These are phyloP conservation scores for Phaethon lepturus DNA, from an alignment of 2,113 vertebrate species.

Conservation along the genomic window DNA sequence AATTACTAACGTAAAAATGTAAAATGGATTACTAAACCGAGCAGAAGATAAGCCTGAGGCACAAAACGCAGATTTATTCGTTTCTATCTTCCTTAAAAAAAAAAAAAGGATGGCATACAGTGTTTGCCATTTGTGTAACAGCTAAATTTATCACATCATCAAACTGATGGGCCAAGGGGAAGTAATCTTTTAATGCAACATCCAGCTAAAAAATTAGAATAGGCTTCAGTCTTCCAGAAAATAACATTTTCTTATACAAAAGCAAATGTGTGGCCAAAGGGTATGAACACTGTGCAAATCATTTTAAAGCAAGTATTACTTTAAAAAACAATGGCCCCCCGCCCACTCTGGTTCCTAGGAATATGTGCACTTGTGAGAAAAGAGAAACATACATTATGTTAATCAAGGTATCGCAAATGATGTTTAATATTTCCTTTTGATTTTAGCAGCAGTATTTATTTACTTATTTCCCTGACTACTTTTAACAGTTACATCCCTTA, in stretches of 20 bases:
- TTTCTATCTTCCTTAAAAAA: background rate
- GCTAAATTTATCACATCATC: background rate
- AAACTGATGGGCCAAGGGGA: background rate
- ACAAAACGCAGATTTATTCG: background rate
- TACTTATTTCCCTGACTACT: background rate
- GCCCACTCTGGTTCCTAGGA: fast-evolving
- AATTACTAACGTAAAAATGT: background rate
- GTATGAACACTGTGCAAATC: background rate
- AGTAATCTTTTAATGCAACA: background rate
- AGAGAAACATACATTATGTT: background rate
- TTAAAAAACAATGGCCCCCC: background rate
- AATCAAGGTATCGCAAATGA: background rate
- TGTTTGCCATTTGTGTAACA: background rate
- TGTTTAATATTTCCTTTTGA: background rate
- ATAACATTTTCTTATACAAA: background rate
- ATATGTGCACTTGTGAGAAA: background rate
- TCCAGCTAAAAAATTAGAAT: background rate
- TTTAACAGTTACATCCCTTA: background rate
- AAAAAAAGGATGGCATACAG: background rate
- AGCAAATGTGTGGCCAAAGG: background rate
- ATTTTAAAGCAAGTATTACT: background rate
- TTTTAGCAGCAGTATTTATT: background rate
- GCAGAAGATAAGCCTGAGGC: background rate
- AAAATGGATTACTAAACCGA: background rate
- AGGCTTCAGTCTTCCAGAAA: background rate